Evolutionary conservation across 2,797 vertebrate genomes (phyloP).

Genomic region (Neosilurus mollespiculum): DNA sequence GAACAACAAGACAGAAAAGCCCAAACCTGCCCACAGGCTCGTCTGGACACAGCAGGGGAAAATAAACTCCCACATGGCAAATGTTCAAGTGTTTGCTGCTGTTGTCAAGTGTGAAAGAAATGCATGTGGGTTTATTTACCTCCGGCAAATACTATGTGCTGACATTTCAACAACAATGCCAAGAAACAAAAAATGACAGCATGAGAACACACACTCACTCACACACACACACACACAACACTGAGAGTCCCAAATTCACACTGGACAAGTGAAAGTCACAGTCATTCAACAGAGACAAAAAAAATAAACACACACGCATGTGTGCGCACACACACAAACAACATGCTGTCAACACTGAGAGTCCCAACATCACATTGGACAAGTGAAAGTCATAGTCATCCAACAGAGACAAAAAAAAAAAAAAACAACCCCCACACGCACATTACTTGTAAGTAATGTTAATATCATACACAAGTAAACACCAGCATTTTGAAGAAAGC

Average conservation of each 20-base stretch:
- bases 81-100: conserved; percentile 10
- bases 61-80: conserved; percentile 36
- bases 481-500: background rate
- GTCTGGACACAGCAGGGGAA: conserved; percentile 35
- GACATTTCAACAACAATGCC: conserved; percentile 24
- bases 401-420: background rate
- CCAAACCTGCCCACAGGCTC: conserved; percentile 33
- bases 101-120: conserved; percentile 28
- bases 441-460: background rate
- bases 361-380: background rate
- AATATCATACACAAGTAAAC: conserved; percentile 11
- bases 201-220: background rate
- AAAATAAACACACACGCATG: background rate
- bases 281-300: background rate
- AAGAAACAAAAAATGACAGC: background rate
- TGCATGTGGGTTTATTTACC: conserved; percentile 20
- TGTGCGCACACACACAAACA: background rate
- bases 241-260: background rate
- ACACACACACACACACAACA: background rate
- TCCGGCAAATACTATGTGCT: conserved; percentile 15
- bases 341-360: background rate
- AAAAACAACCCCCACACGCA: background rate
- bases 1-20: conserved; percentile 10
- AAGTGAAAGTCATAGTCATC: conserved; percentile 2
- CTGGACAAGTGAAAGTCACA: background rate